These are phyloP conservation scores for Poeciliopsis presidionis DNA, from an alignment of 2,797 vertebrate genomes.

Conservation along the genomic window DNA sequence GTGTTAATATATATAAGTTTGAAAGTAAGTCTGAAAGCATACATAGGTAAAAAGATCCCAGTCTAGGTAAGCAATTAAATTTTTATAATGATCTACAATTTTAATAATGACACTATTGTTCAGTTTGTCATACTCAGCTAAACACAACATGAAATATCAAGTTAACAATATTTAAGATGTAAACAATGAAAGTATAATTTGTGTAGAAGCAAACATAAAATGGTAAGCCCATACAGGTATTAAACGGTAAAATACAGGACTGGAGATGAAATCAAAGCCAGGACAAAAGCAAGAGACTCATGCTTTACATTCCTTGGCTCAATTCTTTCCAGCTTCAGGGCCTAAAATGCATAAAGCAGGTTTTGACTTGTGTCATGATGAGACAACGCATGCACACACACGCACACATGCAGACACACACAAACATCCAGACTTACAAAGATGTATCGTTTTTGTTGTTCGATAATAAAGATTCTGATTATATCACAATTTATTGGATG, in stretches of 20 bases:
- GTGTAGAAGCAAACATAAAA: background rate
- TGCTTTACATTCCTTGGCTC: slow-evolving; percentile 54
- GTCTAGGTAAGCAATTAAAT: background rate
- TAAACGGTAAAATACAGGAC: background rate
- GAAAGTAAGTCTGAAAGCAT: background rate
- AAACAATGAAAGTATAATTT: background rate
- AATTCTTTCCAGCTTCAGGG: slow-evolving; percentile 64
- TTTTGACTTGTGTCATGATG: slow-evolving; percentile 83
- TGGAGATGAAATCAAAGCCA: background rate
- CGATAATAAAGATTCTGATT: background rate
- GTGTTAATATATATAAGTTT: background rate
- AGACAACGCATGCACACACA: background rate
- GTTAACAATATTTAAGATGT: background rate
- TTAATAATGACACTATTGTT: background rate
- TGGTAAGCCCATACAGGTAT: background rate
- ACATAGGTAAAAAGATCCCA: background rate
- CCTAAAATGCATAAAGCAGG: slow-evolving; percentile 79
- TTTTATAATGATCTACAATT: background rate
- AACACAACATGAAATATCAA: background rate
- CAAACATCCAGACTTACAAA: background rate
- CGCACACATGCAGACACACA: background rate
- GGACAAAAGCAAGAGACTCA: slow-evolving; percentile 45
- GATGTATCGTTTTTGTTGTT: background rate
- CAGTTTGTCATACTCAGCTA: background rate
- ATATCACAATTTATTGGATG: background rate